Percentiles rank a stretch among this genome's conserved stretches.
Conservation (phyloP, 2,797 vertebrate species). For the Danio tinwini region DNA sequence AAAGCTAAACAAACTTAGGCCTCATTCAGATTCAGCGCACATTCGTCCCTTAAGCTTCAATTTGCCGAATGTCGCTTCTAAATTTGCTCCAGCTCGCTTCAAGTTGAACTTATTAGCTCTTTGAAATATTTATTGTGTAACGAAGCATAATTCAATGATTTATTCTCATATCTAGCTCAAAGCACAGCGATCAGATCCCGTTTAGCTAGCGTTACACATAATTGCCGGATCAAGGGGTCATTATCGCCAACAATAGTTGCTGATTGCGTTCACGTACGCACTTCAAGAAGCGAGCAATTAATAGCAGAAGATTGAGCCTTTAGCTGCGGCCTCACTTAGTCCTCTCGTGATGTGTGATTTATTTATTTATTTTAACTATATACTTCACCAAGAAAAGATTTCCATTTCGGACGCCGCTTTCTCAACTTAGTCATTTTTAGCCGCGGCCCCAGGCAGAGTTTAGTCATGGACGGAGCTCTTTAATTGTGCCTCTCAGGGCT, state of each 20-base stretch:
- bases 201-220: constrained; percentile 14
- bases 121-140: constrained; percentile 27
- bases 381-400: constrained; percentile 33
- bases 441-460: constrained; percentile 54
- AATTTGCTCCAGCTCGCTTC: constrained; percentile 17
- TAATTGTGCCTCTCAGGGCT: constrained; percentile 70
- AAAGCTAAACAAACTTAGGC: neutral
- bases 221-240: constrained; percentile 29
- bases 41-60: constrained; percentile 21
- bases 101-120: constrained; percentile 31
- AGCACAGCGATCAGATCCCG: constrained; percentile 5
- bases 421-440: constrained; percentile 54
- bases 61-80: constrained; percentile 1
- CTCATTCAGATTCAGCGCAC: constrained; percentile 6
- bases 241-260: constrained; percentile 4
- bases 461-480: constrained; percentile 62
- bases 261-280: constrained; percentile 26
- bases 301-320: constrained; percentile 7
- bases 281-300: constrained; percentile 1
- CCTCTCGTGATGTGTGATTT: neutral
- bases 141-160: constrained; percentile 12
- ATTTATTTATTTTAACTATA: neutral
- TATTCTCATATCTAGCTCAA: neutral
- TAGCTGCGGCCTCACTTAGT: neutral
- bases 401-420: constrained; percentile 32